Evolutionary conservation across 2,888 invertebrate species (phyloP), one percentile per base, ranked within the genome.

Genomic region (Acanthococcus lagerstroemiae): DNA sequence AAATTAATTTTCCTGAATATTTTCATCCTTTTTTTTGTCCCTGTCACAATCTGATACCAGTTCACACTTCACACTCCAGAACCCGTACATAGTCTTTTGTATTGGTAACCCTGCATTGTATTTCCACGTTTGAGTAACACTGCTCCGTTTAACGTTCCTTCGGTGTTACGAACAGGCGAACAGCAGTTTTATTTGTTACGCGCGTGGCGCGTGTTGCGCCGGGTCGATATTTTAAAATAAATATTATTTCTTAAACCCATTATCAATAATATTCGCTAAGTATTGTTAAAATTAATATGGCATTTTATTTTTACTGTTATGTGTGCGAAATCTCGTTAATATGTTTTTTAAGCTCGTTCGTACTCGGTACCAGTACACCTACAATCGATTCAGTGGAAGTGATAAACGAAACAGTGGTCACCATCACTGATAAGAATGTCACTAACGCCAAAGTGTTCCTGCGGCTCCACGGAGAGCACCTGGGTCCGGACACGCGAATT

Each of bases 331-430:
- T 58, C 45, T 25, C 25, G 37, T 2, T 46, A 24, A 24, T 58
- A 9, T 58, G 46, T 46, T 12, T 22, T 17, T 24, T 58, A 45
- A 46, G 12, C n/a, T 25, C 25, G 24, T 58, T 22, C 24, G 58
- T 45, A n/a, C 45, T 44, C 24, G 25, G 58, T 45, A 58, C 22
- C 25, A 12, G 45, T 45, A 7, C 19, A 27, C 30, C 44, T 1
- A n/a, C 68, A 24, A 63, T 71, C 27, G 66, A 70, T 22, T 69
- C 70, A 15, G 67, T 71, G 21, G 58, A 68, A 57, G 63, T 72
- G 44, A 58, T 71, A 48, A 70, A 71, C 55, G 68, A 70, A 52
- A 69, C 70, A 21, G 48, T 54, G 50, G 44, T 70, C n/a, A n/a
- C 12, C n/a, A 9, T 9, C 57, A 67, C 56, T 54, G 66, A 69